Evolutionary conservation across 2,888 invertebrate genomes (phyloP).

Genomic region (Cheilosia soror): DNA sequence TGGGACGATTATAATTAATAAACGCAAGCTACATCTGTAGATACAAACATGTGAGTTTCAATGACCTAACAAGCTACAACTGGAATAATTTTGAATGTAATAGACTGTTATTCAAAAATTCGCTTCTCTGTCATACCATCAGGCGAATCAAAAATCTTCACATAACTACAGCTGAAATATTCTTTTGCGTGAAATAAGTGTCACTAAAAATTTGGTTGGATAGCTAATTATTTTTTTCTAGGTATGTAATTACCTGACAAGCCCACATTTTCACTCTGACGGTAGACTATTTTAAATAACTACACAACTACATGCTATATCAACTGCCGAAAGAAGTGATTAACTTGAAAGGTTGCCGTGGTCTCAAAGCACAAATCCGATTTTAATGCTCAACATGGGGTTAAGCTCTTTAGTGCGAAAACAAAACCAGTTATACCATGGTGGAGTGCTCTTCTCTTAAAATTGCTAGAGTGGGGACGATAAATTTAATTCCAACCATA

Average conservation of each 20-base stretch:
- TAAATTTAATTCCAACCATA: neutral
- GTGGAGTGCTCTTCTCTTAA: neutral
- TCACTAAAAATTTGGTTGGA: too few species aligned
- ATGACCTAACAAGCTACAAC: too few species aligned
- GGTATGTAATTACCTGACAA: neutral
- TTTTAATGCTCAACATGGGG: constrained; percentile 17
- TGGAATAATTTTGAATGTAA: too few species aligned
- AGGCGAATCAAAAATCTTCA: too few species aligned
- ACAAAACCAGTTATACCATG: neutral
- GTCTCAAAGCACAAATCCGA: constrained; percentile 25
- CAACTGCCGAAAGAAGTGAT: neutral
- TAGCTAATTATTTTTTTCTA: too few species aligned
- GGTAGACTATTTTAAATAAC: neutral
- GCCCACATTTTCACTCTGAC: neutral
- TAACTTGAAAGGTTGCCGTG: constrained; percentile 12
- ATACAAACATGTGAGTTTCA: too few species aligned
- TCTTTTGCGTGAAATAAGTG: too few species aligned
- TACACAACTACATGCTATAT: neutral
- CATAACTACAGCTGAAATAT: too few species aligned
- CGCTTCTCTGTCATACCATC: too few species aligned
- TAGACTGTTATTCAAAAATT: too few species aligned
- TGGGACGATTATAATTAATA: too few species aligned
- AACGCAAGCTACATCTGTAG: too few species aligned
- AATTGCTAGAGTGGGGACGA: constrained; percentile 2
- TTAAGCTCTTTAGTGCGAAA: constrained; percentile 6